A percentile compares a stretch with the other conserved stretches of the same genome.
Evolutionary conservation across 1,140 invertebrate species (phyloP).

Genomic region (Latrodectus geometricus): DNA sequence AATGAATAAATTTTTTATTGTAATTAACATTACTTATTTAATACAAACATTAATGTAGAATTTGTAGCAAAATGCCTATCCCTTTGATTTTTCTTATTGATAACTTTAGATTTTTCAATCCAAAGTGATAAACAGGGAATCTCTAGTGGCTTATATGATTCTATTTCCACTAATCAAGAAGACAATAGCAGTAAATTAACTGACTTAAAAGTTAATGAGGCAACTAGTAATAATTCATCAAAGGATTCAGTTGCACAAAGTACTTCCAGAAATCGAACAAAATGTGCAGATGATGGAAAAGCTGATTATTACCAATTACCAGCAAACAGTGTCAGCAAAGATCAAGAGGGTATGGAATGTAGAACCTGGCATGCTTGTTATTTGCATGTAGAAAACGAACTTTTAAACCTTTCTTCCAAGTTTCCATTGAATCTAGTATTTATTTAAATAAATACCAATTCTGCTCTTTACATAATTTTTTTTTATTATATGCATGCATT

Average conservation of each 20-base stretch:
- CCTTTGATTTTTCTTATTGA: too few relatives aligned
- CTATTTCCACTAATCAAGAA: conserved; percentile 7
- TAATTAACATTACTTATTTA: conserved; percentile 7
- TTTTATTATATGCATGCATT: background rate
- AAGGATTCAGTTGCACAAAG: background rate
- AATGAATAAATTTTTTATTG: background rate
- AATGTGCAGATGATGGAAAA: conserved; percentile 52
- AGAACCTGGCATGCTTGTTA: conserved; percentile 21
- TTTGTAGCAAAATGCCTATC: too few relatives aligned
- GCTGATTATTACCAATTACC: conserved; percentile 57
- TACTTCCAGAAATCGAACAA: conserved; percentile 27
- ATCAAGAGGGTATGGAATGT: conserved; percentile 40
- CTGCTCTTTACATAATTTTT: background rate
- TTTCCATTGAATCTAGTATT: background rate
- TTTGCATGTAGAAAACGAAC: background rate
- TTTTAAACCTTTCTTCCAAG: background rate
- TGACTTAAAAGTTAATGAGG: conserved; percentile 10
- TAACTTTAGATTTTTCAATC: conserved; percentile 33
- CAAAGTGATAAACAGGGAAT: conserved; percentile 39
- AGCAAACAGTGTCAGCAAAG: conserved; percentile 15
- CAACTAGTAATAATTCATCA: background rate
- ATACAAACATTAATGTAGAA: background rate
- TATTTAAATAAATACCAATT: background rate
- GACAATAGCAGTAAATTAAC: background rate
- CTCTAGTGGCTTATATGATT: conserved; percentile 26